These are phyloP conservation scores for Ellobius talpinus DNA, from an alignment of 2,113 vertebrate species.

Conservation along the genomic window DNA sequence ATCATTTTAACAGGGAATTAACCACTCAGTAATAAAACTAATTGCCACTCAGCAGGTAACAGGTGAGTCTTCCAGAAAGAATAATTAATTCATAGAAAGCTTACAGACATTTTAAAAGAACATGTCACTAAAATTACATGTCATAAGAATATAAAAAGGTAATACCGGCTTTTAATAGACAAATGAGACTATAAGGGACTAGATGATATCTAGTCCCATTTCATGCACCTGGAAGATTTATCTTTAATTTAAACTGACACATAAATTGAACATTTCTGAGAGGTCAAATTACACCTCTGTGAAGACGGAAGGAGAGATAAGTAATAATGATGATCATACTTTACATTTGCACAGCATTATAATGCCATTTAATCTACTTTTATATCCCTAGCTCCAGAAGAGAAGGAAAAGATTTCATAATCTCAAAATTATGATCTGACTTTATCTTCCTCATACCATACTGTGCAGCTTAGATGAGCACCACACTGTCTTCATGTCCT, in stretches of 20 bases:
- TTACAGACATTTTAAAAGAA: slow-evolving; percentile 49
- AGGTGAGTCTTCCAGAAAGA: slow-evolving; percentile 45
- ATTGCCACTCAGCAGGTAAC: slow-evolving; percentile 15
- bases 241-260: slow-evolving; percentile 49
- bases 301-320: slow-evolving; percentile 5
- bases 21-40: slow-evolving; percentile 42
- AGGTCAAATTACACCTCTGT: slow-evolving; percentile 40
- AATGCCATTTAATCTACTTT: slow-evolving; percentile 49
- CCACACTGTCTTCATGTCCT: not conserved
- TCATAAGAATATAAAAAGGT: slow-evolving; percentile 21
- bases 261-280: slow-evolving; percentile 56
- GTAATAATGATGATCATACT: slow-evolving; percentile 40
- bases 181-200: not conserved
- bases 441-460: not conserved
- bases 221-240: slow-evolving; percentile 42
- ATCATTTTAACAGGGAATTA: slow-evolving; percentile 48
- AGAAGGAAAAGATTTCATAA: slow-evolving; percentile 50
- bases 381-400: slow-evolving; percentile 9
- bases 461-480: not conserved
- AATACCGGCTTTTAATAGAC: slow-evolving; percentile 30
- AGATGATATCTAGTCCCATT: not conserved
- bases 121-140: not conserved
- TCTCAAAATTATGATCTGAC: slow-evolving; percentile 22
- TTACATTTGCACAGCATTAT: slow-evolving; percentile 34
- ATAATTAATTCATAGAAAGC: slow-evolving; percentile 50